Evolutionary conservation across 1,140 invertebrate species (phyloP).

Genomic region (Bradysia coprophila): DNA sequence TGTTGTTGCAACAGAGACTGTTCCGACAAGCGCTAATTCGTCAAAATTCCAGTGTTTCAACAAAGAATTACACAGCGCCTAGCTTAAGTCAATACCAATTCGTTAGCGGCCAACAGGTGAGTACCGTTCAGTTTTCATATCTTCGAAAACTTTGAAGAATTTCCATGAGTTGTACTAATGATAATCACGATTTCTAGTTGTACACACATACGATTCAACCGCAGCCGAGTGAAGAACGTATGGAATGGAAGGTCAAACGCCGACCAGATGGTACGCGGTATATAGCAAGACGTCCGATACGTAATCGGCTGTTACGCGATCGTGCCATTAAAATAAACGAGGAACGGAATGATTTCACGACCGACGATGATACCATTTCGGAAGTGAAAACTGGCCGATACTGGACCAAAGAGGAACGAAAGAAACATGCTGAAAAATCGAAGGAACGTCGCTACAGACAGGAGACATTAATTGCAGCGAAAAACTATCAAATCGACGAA

Average conservation of each 20-base stretch:
- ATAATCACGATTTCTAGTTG: conserved; percentile 7
- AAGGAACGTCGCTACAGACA: conserved; percentile 41
- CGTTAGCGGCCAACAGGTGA: conserved; percentile 34
- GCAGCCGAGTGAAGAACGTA: conserved; percentile 24
- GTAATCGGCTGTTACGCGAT: conserved; percentile 48
- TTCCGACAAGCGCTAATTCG: conserved; percentile 35
- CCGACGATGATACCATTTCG: conserved; percentile 65
- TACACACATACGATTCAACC: conserved; percentile 3
- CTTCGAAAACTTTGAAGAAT: too few species aligned
- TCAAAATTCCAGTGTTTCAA: conserved; percentile 6
- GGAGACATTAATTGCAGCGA: conserved; percentile 14
- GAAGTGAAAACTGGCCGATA: conserved; percentile 66
- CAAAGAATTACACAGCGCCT: conserved; percentile 11
- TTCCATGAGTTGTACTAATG: too few species aligned
- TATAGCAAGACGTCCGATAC: conserved; percentile 50
- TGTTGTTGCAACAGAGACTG: conserved; percentile 48
- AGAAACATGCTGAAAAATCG: conserved; percentile 50
- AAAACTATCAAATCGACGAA: conserved; percentile 5
- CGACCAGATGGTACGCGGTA: conserved; percentile 61
- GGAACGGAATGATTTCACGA: conserved; percentile 52
- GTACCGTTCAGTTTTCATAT: too few species aligned
- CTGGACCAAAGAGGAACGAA: conserved; percentile 64
- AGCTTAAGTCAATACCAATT: conserved; percentile 36
- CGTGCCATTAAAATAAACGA: conserved; percentile 45
- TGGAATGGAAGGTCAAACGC: conserved; percentile 68